Evolutionary conservation across 2,113 vertebrate species (phyloP).

Genomic region (Camelus dromedarius): DNA sequence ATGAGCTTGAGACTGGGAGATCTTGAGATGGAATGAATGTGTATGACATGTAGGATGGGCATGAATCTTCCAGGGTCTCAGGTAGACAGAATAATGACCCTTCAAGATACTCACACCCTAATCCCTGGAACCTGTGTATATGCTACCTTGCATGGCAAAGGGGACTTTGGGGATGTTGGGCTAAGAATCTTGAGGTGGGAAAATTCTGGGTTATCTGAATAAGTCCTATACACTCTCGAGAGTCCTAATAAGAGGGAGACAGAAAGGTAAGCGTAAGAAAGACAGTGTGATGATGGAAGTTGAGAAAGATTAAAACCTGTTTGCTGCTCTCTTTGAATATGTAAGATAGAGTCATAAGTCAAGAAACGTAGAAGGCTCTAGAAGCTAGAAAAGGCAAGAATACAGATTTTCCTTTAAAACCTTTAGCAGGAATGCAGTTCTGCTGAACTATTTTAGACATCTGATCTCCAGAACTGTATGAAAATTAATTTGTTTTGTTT

Average conservation of each 20-base stretch:
- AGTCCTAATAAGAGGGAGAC: not conserved
- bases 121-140: not conserved
- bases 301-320: not conserved
- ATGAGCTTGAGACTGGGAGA: not conserved
- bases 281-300: accelerated
- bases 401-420: not conserved
- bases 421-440: not conserved
- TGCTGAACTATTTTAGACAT: not conserved
- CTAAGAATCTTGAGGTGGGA: not conserved
- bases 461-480: not conserved
- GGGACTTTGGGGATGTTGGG: not conserved
- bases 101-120: not conserved
- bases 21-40: not conserved
- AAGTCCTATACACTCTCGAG: not conserved
- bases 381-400: not conserved
- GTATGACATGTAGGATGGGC: not conserved
- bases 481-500: not conserved
- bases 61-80: not conserved
- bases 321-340: not conserved
- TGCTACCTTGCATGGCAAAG: not conserved
- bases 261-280: not conserved
- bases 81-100: not conserved
- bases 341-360: not conserved
- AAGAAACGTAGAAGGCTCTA: not conserved
- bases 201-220: not conserved